These are phyloP conservation scores for Papilio gigon DNA, from an alignment of 2,888 invertebrate genomes.

Conservation along the genomic window DNA sequence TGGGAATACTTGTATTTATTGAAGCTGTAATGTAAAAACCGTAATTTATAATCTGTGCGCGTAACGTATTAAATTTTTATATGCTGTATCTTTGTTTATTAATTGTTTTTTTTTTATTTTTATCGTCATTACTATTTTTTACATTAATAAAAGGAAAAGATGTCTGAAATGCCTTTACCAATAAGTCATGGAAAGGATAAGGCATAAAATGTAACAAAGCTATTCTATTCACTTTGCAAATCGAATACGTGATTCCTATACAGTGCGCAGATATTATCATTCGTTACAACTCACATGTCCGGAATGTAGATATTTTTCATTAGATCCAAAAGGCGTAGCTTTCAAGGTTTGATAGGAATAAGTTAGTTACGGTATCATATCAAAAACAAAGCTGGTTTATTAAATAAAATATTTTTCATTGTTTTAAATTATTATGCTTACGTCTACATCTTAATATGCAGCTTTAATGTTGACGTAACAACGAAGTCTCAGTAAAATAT, in stretches of 20 bases:
- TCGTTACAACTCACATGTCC: conserved; percentile 24
- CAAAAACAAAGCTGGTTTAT: not conserved
- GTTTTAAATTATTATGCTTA: not conserved
- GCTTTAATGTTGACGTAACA: not conserved
- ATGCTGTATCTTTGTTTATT: not conserved
- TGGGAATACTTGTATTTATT: not conserved
- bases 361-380: no score
- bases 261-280: conserved; percentile 34
- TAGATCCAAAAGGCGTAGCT: conserved; percentile 22
- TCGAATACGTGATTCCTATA: conserved; percentile 38
- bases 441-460: not conserved
- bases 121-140: no score
- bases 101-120: no score
- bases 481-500: not conserved
- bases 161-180: conserved; percentile 15
- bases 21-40: not conserved
- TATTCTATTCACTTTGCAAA: conserved; percentile 38
- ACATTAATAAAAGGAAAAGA: not conserved
- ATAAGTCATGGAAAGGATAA: conserved; percentile 6
- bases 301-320: conserved; percentile 36
- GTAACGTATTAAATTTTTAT: no score
- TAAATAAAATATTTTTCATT: not conserved
- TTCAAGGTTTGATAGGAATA: not conserved
- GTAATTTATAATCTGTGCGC: no score
- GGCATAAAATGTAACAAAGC: conserved; percentile 36